These are phyloP conservation scores for Malthinus flaveolus DNA, from an alignment of 2,888 invertebrate species.

Conservation along the genomic window DNA sequence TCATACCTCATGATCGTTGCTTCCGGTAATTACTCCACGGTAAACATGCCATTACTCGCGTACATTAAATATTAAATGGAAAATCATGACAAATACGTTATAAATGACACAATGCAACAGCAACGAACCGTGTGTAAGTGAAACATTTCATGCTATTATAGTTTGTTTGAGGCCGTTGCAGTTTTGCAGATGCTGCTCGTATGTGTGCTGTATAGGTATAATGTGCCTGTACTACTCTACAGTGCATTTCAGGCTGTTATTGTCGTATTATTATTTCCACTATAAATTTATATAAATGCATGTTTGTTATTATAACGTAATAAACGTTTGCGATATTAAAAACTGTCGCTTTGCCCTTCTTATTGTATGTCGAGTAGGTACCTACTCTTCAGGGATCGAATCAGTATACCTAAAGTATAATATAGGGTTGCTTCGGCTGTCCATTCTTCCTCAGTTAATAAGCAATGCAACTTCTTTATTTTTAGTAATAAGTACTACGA, in stretches of 20 bases:
- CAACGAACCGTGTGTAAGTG: slow-evolving; percentile 43
- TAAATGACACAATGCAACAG: slow-evolving; percentile 45
- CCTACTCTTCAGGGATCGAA: too few relatives aligned
- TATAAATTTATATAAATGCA: background rate
- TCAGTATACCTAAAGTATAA: too few relatives aligned
- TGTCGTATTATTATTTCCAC: background rate
- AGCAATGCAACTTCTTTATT: too few relatives aligned
- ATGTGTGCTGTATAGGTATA: too few relatives aligned
- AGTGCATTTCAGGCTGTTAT: background rate
- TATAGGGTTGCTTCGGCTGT: too few relatives aligned
- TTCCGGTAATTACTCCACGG: slow-evolving; percentile 50
- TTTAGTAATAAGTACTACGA: too few relatives aligned
- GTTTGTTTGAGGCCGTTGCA: slow-evolving; percentile 26
- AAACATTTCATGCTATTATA: slow-evolving; percentile 32
- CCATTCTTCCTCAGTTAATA: too few relatives aligned
- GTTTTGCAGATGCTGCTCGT: slow-evolving; percentile 27
- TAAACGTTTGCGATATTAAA: too few relatives aligned
- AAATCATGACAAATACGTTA: slow-evolving; percentile 53
- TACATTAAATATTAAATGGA: slow-evolving; percentile 51
- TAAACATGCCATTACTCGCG: slow-evolving; percentile 50
- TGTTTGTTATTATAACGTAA: slow-evolving; percentile 1
- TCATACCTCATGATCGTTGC: slow-evolving; percentile 50
- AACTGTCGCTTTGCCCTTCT: too few relatives aligned
- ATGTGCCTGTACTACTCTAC: background rate
- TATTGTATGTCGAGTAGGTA: too few relatives aligned